Evolutionary conservation across 1,140 invertebrate genomes (phyloP).

Genomic region (Brachionus rubens): DNA sequence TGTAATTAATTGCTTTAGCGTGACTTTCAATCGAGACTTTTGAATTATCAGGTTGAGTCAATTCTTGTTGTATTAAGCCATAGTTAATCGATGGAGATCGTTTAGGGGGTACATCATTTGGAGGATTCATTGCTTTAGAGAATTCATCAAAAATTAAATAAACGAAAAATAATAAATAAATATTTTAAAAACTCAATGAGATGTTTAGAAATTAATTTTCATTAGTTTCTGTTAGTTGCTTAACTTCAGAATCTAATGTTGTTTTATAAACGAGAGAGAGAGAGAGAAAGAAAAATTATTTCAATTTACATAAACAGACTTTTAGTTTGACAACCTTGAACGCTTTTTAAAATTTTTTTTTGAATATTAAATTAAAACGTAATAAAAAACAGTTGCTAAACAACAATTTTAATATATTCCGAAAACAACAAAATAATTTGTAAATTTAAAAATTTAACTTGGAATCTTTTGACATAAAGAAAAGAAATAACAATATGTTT

Average conservation of each 20-base stretch:
- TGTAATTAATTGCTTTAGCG: slow-evolving; percentile 11
- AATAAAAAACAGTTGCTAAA: slow-evolving; percentile 20
- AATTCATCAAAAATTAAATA: neutral
- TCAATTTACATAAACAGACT: neutral
- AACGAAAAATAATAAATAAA: neutral
- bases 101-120: neutral
- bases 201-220: no score
- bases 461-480: no score
- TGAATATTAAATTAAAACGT: neutral
- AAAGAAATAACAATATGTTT: no score
- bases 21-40: neutral
- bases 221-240: no score
- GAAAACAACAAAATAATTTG: no score
- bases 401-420: neutral
- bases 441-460: no score
- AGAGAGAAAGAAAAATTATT: no score
- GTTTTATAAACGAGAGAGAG: no score
- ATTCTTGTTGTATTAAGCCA: no score
- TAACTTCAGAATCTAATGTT: no score
- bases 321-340: slow-evolving; percentile 26
- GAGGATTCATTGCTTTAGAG: neutral
- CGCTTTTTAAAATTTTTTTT: neutral
- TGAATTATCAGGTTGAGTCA: neutral
- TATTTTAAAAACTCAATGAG: no score
- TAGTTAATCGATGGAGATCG: slow-evolving; percentile 10